Evolutionary conservation across 2,888 invertebrate species (phyloP).

Genomic region (Mythimna vitellina): DNA sequence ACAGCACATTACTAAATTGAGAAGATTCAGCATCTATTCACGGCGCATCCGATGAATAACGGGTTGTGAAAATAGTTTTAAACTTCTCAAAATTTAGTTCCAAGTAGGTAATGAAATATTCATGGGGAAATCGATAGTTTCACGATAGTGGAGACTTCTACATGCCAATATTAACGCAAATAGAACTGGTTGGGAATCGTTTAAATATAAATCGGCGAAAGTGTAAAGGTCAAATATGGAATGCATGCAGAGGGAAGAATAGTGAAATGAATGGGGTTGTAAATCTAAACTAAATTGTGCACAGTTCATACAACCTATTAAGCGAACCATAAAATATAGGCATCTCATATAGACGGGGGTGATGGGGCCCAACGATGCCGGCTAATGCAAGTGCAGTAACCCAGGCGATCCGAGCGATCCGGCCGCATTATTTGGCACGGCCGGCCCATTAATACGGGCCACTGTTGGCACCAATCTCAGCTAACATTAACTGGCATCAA

Average conservation of each 20-base stretch:
- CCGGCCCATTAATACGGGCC: slow-evolving; percentile 80
- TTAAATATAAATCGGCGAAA: slow-evolving; percentile 21
- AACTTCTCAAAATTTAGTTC: slow-evolving; percentile 36
- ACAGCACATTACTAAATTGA: slow-evolving; percentile 48
- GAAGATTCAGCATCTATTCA: slow-evolving; percentile 51
- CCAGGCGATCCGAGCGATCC: slow-evolving; percentile 72
- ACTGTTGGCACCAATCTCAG: slow-evolving; percentile 82
- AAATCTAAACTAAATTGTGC: slow-evolving; percentile 37
- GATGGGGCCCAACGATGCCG: slow-evolving; percentile 67
- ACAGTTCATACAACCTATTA: slow-evolving; percentile 53
- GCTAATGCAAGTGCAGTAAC: slow-evolving; percentile 79
- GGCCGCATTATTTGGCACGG: slow-evolving; percentile 84
- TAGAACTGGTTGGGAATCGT: slow-evolving; percentile 12
- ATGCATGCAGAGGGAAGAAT: slow-evolving; percentile 19
- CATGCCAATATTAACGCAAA: slow-evolving; percentile 32
- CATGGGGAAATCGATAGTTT: slow-evolving; percentile 44
- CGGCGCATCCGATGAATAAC: slow-evolving; percentile 52
- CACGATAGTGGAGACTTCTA: slow-evolving; percentile 11
- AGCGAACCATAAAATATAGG: slow-evolving; percentile 50
- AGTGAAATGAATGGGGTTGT: slow-evolving; percentile 37
- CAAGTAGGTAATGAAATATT: slow-evolving; percentile 49
- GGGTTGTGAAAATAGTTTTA: slow-evolving; percentile 45
- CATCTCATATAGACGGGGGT: slow-evolving; percentile 52
- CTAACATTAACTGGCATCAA: slow-evolving; percentile 86
- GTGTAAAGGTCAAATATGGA: slow-evolving; percentile 38